Evolutionary conservation across 23 tunicate species (phyloP), one percentile per base, ranked within the genome.

Genomic region (Halocynthia aurantium): DNA sequence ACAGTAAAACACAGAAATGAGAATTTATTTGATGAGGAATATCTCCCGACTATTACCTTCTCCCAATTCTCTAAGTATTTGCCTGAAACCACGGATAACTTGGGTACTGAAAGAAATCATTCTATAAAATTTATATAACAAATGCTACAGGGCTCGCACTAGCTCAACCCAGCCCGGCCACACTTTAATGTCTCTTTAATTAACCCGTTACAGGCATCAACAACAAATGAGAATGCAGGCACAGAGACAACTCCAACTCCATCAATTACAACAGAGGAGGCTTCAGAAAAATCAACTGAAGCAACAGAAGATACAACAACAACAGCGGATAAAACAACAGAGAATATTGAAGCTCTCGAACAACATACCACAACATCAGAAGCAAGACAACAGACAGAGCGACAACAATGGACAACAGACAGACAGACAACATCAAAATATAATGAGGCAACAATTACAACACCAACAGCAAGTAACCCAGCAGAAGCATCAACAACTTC

Each of bases 261-360:
- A 53, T 40, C 69, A 10, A n/a, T 75, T 10, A 19, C 60, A 19
- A 6, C 21, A 54, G 64, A 50, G 64, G 19, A 40, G 20, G 55
- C 79, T 18, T 0, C 79, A 54, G 55, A 54, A 54, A 75, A 64
- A 8, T 49, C n/a, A 76, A n/a, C 57, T 51, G 8, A 22, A 62
- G 52, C 11, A 62, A 77, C 20, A 12, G 56, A 31, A 49, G 13
- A 19, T 8, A 10, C 57, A 40, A 57, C 57, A 77, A 0, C 81
- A 77, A 54, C 71, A 77, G 74, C 53, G 62, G 44, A 71, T 50
- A 72, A n/a, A 12, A 44, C 77, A 13, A 11, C 61, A n/a, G 12
- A 17, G n/a, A 50, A 19, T 2, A 50, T 60, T n/a, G 62, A 12
- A 12, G 61, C 13, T n/a, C 62, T 60, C 12, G 64, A 11, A 72